Evolutionary conservation across 2,888 invertebrate species (phyloP), one percentile per base, ranked within the genome.

Genomic region (Bembecia ichneumoniformis): DNA sequence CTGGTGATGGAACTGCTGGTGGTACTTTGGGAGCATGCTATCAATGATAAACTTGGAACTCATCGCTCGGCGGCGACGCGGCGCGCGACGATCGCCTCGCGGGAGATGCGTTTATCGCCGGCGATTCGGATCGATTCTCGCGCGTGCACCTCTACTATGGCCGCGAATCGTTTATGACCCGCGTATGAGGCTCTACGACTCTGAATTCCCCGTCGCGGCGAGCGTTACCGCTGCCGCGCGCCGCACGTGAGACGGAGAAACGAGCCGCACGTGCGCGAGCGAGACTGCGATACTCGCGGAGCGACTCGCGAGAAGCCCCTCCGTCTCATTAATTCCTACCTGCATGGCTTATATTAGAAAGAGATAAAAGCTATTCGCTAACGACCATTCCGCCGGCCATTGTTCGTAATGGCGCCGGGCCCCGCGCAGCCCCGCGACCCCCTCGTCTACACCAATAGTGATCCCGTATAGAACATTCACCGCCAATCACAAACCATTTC

Each of bases 21-120:
- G 95, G 90, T 96, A 96, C 91, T 96, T 96, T 74, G 96, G 96
- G 90, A 96, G 94, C 95, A 96, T 96, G 91, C 95, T 96, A 94
- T 96, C 96, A 90, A 96, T 94, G 91, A 95, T 95, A 91, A 96
- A 96, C 93, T 96, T 96, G 91, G 96, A 96, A 92, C 93, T 95
- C 96, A 96, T 96, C 91, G 92, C 93, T 90, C 90, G 83, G 82
- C 78, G 78, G 78, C 82, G 82, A 82, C 82, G 84, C 84, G 82
- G 81, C 82, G 81, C 87, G 87, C 86, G 87, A 82, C 84, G 87
- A 75, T 81, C 83, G 84, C 83, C 82, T 82, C 82, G 82, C 82
- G 82, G 79, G 81, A 83, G 78, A 83, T 82, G 82, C 83, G 84
- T 86, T 84, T 82, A 82, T 83, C 82, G 81, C 84, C 83, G 84